phyloP scores from a whole-genome alignment of 1,140 invertebrate species.

The Trichonephila clavipes region DNA sequence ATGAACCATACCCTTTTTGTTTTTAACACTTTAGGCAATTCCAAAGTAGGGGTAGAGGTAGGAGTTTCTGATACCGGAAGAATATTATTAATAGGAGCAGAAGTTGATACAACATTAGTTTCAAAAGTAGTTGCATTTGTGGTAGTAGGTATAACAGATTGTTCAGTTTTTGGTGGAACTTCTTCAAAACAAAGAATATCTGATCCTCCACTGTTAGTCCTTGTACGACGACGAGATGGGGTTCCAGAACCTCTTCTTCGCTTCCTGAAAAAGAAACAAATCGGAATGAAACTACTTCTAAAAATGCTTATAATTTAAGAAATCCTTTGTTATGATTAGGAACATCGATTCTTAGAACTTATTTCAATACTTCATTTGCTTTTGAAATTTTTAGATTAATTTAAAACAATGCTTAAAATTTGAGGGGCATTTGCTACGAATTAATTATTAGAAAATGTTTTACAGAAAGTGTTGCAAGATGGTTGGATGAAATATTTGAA shows the following conservation, averaged over 20 bases:
- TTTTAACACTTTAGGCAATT: conserved; percentile 13
- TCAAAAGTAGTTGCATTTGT: neutral
- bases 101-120: neutral
- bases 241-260: conserved; percentile 76
- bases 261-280: conserved; percentile 59
- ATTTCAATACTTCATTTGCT: too few species aligned
- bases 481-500: too few species aligned
- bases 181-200: conserved; percentile 86
- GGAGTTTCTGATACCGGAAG: neutral
- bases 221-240: conserved; percentile 77
- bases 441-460: too few species aligned
- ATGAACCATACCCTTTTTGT: conserved; percentile 52
- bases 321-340: too few species aligned
- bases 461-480: too few species aligned
- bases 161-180: neutral
- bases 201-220: conserved; percentile 83
- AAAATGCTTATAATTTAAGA: too few species aligned
- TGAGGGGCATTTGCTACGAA: too few species aligned
- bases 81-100: neutral
- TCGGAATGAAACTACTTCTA: neutral
- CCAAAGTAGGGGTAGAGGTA: neutral
- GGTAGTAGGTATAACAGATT: conserved; percentile 78
- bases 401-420: too few species aligned
- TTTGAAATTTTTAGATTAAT: too few species aligned
- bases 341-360: too few species aligned